Evolutionary conservation across 2,888 invertebrate species (phyloP), one percentile per base, ranked within the genome.

Genomic region (Drosophila eohydei): DNA sequence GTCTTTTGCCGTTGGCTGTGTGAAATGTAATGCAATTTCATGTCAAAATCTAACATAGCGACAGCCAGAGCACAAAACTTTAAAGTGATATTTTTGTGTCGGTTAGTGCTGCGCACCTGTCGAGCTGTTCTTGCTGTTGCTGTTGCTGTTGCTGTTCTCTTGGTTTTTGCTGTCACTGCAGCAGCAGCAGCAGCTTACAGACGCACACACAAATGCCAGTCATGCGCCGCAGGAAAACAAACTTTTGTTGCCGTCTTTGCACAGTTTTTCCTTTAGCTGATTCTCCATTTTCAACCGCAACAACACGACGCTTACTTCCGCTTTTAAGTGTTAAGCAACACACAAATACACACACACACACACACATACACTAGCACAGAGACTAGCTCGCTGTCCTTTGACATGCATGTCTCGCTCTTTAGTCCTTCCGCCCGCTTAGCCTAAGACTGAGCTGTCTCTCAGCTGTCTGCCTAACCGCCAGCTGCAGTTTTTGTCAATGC

Each of bases 1-100:
- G 56, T 41, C 54, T 38, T 48, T 59, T 67, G 76, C 67, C 55
- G 57, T 63, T 84, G 63, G 69, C 71, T 73, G 73, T 79, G 77
- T 46, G 78, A 86, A 84, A 90, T 84, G 90, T 84, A 84, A 84
- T 84, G 90, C 90, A 90, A 90, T 84, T 84, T 88, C 84, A 77
- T 84, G 84, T 84, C 90, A 84, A 78, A 83, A 84, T 86, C 90
- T 72, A 90, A 86, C 89, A 90, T 73, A 85, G 86, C 88, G 83
- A 83, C 83, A 85, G 82, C 57, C 82, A 80, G 76, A 64, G 76
- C 62, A 71, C 66, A 48, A 78, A 84, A 84, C 90, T 84, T 84
- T 90, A 84, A 84, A 88, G 89, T 90, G 84, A 84, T 84, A 90
- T 84, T 84, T 86, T 90, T 90, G 90, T 90, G 83, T 80, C 69